phyloP scores from a whole-genome alignment of 2,888 invertebrate genomes.

The Biston stratarius region DNA sequence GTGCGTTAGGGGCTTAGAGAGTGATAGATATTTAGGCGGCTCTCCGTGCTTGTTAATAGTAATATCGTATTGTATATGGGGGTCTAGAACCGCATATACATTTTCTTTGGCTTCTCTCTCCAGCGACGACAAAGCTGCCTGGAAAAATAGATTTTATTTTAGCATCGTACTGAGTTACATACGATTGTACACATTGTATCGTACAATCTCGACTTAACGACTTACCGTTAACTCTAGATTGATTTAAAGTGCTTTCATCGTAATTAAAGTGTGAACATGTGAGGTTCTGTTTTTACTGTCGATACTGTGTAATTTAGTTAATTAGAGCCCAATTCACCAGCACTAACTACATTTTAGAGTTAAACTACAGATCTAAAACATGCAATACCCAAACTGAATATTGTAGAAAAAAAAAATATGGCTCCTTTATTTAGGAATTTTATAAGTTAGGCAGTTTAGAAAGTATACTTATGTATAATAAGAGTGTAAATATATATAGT shows the following conservation, averaged over 20 bases:
- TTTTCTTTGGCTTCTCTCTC: constrained; percentile 86
- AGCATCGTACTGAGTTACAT: not conserved
- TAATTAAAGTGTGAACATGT: constrained; percentile 21
- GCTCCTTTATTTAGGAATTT: not conserved
- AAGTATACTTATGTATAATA: not conserved
- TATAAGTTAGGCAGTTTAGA: not conserved
- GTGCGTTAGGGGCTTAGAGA: constrained; percentile 83
- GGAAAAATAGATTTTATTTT: constrained; percentile 46
- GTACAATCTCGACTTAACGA: too few species aligned
- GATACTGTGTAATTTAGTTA: constrained; percentile 10
- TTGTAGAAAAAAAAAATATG: not conserved
- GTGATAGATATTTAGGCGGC: constrained; percentile 83
- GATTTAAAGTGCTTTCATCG: constrained; percentile 23
- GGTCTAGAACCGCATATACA: constrained; percentile 84
- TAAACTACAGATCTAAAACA: constrained; percentile 1
- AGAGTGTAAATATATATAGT: not conserved
- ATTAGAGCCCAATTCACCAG: constrained; percentile 21
- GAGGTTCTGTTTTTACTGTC: constrained; percentile 22
- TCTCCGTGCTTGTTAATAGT: constrained; percentile 84
- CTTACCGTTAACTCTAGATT: constrained; percentile 11
- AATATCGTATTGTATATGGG: constrained; percentile 85
- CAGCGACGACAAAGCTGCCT: constrained; percentile 82
- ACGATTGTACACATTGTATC: not conserved
- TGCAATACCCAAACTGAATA: not conserved
- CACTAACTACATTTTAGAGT: not conserved